Base-by-base conservation (phyloP, 2,113 vertebrate species). In the Oenanthe oenanthe region DNA sequence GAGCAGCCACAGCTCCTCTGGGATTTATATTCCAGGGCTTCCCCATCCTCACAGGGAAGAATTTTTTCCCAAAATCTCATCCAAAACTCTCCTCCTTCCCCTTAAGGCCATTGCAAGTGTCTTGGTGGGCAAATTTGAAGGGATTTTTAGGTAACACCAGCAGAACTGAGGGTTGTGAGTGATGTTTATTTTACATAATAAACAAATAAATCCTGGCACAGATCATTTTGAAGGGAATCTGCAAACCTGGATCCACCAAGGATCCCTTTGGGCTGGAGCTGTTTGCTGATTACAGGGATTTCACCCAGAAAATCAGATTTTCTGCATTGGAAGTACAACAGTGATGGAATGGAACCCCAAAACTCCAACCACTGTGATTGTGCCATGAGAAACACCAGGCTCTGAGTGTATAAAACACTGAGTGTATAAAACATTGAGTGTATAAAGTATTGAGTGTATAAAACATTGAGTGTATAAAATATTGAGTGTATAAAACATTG, bases 131-230 rank as follows among this genome's bases (percentile, higher is more conserved):
- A 47, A 1, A 1, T 2, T 28, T 60, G 67, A 42, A 72, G 10
- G 10, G 67, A 36, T 31, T 42, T 36, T 17, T 3, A 0, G 1
- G 13, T 36, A 25, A 77, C 73, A 10, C 9, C 43, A 51, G 38
- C 3, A 32, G 61, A 47, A 67, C 22, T 3, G 13, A 36, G 75
- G 20, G 12, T 17, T 66, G 3, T 13, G 7, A 72, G 6, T 2
- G 24, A 9, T 36, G 21, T 65, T 58, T n/a, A 3, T 38, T 54
- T 38, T 45, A 17, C 22, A 17, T 15, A 32, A 53, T 17, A 36
- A 32, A 11, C 31, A 42, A 31, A 34, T 3, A 7, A 70, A 53
- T 17, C 5, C 38, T 13, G 6, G 17, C n/a, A 38, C 15, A 38
- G 18, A 47, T 54, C 0, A 28, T 38, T 73, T 45, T 40, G 34